Evolutionary conservation across 92 coral and sea anemone genomes (phyloP), one percentile per base, ranked within the genome.

Genomic region (Parazoanthus darwini): DNA sequence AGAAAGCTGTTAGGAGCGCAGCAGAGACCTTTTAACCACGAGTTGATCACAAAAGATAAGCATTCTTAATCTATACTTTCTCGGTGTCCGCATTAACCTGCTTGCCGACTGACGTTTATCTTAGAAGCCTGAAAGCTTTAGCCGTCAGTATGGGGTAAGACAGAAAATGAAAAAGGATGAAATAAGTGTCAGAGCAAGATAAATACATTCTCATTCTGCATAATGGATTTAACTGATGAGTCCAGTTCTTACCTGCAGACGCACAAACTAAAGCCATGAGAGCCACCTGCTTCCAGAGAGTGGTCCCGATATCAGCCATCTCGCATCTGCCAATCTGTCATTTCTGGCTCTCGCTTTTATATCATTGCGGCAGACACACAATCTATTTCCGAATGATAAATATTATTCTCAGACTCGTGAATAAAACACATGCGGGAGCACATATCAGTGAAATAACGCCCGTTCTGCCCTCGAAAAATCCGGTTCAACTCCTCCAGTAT

Each of bases 321-420:
- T 84, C 87, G n/a, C 68, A 84, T 44, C 20, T 84, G 79, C 25
- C 78, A 4, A 43, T 23, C 76, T 66, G 38, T 20, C 78, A 73
- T 71, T 33, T 43, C 63, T 44, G 42, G 22, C 43, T 3, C 66
- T 70, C 78, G 63, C 87, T 84, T 84, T 84, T 84, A 84, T 84
- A 71, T 51, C 59, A 65, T 39, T 26, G 70, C 77, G 46, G 77
- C 77, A 13, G 87, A 84, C 71, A 23, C 74, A 63, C 20, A 48
- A 46, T 83, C 77, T 67, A 48, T 83, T 83, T 46, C 67, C 56
- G 9, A 36, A 39, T 14, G 46, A 82, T n/a, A 59, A 63, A 82
- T 9, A 20, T 26, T 36, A 38, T 43, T 38, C 10, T 66, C 76
- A 82, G 25, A 68, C 18, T 22, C 23, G 14, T 20, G 70, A 23